phyloP scores from a whole-genome alignment of 2,797 vertebrate genomes.

The Coranthus polyacanthus region DNA sequence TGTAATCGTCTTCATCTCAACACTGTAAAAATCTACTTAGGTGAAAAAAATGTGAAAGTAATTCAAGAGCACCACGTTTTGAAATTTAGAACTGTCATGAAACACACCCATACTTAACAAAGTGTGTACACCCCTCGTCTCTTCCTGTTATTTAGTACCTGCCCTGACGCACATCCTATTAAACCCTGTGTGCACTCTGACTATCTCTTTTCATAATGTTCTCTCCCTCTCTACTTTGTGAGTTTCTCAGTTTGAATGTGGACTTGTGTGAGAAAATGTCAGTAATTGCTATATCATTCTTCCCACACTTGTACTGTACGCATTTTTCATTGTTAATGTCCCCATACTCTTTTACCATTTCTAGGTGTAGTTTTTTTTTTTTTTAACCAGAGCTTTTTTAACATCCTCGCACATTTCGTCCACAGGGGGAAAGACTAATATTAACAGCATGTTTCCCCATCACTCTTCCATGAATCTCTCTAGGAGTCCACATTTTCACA shows the following conservation, averaged over 20 bases:
- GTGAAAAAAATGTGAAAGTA: conserved; percentile 12
- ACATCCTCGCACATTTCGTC: conserved; percentile 73
- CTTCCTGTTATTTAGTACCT: conserved; percentile 90
- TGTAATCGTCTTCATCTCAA: conserved; percentile 5
- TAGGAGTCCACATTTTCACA: conserved; percentile 73
- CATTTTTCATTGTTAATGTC: conserved; percentile 2
- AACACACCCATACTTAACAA: conserved; percentile 82
- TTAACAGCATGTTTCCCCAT: conserved; percentile 67
- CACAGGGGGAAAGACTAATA: conserved; percentile 68
- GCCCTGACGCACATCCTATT: conserved; percentile 87
- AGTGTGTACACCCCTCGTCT: conserved; percentile 82
- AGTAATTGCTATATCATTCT: background rate
- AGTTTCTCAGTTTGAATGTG: conserved; percentile 11
- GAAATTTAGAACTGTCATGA: conserved; percentile 68
- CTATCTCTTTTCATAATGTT: conserved; percentile 52
- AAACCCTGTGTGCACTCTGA: conserved; percentile 80
- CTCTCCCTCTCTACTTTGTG: conserved; percentile 19
- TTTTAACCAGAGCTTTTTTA: conserved; percentile 65
- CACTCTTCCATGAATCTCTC: conserved; percentile 71
- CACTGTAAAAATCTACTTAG: background rate
- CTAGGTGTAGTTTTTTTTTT: conserved; percentile 37
- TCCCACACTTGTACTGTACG: background rate
- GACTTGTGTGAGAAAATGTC: background rate
- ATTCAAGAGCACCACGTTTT: conserved; percentile 38
- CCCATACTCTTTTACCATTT: conserved; percentile 15